Base-by-base conservation (phyloP, 2,888 invertebrate species). In the Ornithoptera alexandrae region DNA sequence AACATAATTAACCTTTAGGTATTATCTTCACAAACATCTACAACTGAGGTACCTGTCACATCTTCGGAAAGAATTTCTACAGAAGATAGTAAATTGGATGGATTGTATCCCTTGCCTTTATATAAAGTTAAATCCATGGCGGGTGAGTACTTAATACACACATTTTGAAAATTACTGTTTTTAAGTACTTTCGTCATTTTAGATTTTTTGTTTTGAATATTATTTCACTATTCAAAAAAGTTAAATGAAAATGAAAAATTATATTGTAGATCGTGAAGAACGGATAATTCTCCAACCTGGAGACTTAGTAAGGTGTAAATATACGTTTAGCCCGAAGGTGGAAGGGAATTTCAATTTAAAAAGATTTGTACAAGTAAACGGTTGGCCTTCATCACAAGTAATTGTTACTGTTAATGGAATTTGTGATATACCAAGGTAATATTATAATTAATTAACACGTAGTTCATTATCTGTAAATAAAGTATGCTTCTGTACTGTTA, bases 311-410 rank as follows among this genome's bases (percentile, higher is more conserved):
- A 79, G 92, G 72, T 92, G 90, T 74, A 92, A 92, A 82, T 92
- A 89, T 78, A 80, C 89, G 0, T 92, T 92, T 73, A 88, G 79
- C 72, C 92, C 92, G 15, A 82, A 84, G 79, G 70, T 75, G 2
- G 92, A 92, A 80, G 92, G 92, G 1, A 86, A 79, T 71, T 92
- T 86, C 70, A 83, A 75, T 71, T 80, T 89, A 1, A 90, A 86
- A 78, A 82, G 91, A 42, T 92, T 80, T 74, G 85, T 90, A 7
- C 91, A 92, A 85, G 91, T 92, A 2, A 82, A 79, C 67, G 92
- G 92, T 1, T 92, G 92, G 92, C 92, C 92, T 0, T 85, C 87
- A 53, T 92, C 92, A 5, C 83, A 90, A 74, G 80, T 83, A 2
- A 84, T 85, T 58, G 82, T 92, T 4, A 84, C 82, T 67, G 84